Base-by-base conservation (phyloP, 2,797 vertebrate species). In the Protonibea diacanthus region DNA sequence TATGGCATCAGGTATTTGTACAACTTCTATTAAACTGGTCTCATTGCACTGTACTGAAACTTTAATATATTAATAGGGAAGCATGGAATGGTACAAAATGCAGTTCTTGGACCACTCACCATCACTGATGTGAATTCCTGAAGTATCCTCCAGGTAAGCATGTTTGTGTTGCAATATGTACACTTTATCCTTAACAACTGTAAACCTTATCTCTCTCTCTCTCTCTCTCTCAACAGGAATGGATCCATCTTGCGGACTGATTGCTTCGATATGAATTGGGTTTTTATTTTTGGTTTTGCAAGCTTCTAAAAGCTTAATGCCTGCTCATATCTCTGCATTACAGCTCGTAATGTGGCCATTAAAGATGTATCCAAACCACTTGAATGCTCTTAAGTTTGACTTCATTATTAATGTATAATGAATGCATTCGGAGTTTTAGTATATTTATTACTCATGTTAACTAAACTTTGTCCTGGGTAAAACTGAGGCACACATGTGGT, bases 101-200 rank as follows among this genome's bases (percentile, higher is more conserved):
- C 88, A 27, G 87, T 94, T 10, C 63, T 95, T 60, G 93, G 93
- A 0, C 94, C 94, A 5, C 25, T 94, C 2, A 87, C 72, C 0
- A 87, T 93, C 70, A 90, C 68, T 9, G 85, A 74, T 47, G 13
- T 13, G 10, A 64, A 17, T 12, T 63, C 58, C 25, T 83, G 69
- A 81, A 2, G 6, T 15, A 2, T 57, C 1, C 3, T 27, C 3
- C 0, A 49, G 25, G 77, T 71, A 52, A 75, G 51, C 4, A 3
- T 6, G 2, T 18, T 66, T 13, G 38, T 5, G 5, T 21, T 45
- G 1, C 27, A 13, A 23, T 38, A 11, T 12, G 17, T 1, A 9
- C 8, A 38, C 8, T 53, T 33, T 44, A 4, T 49, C 8, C 15
- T 25, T 0, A 18, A 45, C 1, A 2, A 9, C 40, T 45, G 7